A percentile compares a stretch with the other conserved stretches of the same genome.
Evolutionary conservation across 53 echinoderm and acorn worm species (phyloP).

Genomic region (Glandiceps talaboti): DNA sequence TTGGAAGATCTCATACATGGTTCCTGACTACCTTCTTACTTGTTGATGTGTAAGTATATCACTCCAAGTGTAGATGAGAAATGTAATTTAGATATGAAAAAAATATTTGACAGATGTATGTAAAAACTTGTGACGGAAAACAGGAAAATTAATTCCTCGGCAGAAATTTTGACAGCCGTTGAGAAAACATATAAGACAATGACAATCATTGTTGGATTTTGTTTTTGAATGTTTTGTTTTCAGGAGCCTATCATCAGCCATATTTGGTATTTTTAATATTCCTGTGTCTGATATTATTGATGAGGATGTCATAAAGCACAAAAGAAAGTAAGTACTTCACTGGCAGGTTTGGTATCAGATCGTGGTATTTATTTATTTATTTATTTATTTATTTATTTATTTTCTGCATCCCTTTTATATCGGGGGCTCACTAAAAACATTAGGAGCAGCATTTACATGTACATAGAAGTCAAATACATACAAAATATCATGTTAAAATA

Average conservation of each 20-base stretch:
- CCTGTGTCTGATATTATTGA: slow-evolving; percentile 75
- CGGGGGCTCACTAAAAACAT: no score
- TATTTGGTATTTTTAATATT: slow-evolving; percentile 49
- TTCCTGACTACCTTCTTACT: neutral
- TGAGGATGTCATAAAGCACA: slow-evolving; percentile 14
- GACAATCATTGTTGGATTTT: neutral
- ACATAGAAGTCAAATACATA: no score
- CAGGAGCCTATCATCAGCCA: slow-evolving; percentile 36
- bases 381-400: no score
- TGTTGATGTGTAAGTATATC: neutral
- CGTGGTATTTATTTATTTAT: neutral
- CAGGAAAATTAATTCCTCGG: neutral
- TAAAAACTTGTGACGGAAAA: neutral
- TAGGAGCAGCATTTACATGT: no score
- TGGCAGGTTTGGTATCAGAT: neutral
- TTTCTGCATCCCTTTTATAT: no score
- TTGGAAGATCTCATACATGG: neutral
- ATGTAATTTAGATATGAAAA: no score
- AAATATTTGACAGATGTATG: neutral
- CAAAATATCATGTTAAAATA: no score
- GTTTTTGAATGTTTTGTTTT: neutral
- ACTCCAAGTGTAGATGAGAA: no score
- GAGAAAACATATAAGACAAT: neutral
- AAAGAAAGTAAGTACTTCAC: neutral
- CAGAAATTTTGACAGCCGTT: neutral